These are phyloP conservation scores for Cirrhinus molitorella DNA, from an alignment of 2,797 vertebrate species.

Conservation along the genomic window DNA sequence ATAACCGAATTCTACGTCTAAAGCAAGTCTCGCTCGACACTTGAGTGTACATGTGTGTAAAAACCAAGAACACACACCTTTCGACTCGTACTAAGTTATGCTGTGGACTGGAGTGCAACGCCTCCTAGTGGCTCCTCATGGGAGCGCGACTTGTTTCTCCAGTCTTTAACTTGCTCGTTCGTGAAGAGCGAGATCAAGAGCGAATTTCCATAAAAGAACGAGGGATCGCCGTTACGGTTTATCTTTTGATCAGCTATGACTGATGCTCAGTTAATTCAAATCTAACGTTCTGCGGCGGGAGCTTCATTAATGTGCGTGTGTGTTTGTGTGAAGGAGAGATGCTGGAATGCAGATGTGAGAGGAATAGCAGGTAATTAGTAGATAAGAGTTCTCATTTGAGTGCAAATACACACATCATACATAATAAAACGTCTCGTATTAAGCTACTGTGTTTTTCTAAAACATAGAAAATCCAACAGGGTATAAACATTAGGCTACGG, in stretches of 20 bases:
- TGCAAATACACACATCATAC: constrained; percentile 11
- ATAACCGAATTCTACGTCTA: not conserved
- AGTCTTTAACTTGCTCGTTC: constrained; percentile 74
- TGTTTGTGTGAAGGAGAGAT: constrained; percentile 90
- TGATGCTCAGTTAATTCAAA: constrained; percentile 93
- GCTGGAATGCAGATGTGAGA: constrained; percentile 90
- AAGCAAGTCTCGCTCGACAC: not conserved
- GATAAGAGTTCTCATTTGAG: constrained; percentile 81
- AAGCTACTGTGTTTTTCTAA: no score
- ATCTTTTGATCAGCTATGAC: constrained; percentile 93
- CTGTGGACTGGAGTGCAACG: constrained; percentile 86
- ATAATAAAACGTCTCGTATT: not conserved
- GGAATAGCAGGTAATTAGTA: constrained; percentile 85
- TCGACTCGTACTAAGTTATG: not conserved
- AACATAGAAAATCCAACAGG: not conserved
- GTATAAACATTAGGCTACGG: not conserved
- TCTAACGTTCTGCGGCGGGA: constrained; percentile 76
- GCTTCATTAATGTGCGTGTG: constrained; percentile 88
- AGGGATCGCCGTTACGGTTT: constrained; percentile 85
- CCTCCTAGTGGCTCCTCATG: constrained; percentile 84
- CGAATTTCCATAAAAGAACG: constrained; percentile 79
- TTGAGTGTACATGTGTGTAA: constrained; percentile 12
- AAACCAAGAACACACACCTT: not conserved
- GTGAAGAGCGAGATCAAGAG: constrained; percentile 61
- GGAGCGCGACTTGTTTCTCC: constrained; percentile 64